These are phyloP conservation scores for Acropternis orthonyx DNA, from an alignment of 2,797 vertebrate genomes.

Conservation along the genomic window DNA sequence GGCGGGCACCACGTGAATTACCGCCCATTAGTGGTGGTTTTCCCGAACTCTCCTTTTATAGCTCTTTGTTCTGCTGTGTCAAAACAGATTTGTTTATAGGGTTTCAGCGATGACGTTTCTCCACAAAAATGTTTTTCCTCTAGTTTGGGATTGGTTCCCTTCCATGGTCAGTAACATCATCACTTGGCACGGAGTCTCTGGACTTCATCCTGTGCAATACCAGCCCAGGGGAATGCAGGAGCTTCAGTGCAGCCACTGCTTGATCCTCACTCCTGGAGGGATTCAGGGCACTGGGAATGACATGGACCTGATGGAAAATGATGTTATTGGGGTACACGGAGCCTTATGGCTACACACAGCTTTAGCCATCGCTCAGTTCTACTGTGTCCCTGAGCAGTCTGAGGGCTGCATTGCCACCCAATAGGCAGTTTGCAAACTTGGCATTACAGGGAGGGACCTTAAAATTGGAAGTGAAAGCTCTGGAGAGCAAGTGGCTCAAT, in stretches of 20 bases:
- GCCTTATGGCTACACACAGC: fast-evolving
- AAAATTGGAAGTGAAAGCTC: background rate
- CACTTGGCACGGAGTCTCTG: background rate
- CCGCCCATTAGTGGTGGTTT: background rate
- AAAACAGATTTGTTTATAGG: background rate
- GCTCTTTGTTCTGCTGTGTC: background rate
- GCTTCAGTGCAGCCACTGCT: background rate
- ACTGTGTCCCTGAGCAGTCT: fast-evolving
- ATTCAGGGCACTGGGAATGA: fast-evolving
- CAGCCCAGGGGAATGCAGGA: background rate
- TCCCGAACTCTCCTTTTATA: constrained; percentile 42
- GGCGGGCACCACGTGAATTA: background rate
- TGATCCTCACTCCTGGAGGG: background rate
- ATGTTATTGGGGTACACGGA: fast-evolving
- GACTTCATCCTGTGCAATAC: background rate
- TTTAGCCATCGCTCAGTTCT: fast-evolving
- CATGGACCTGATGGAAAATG: background rate
- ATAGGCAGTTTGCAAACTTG: background rate
- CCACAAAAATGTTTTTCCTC: constrained; percentile 11
- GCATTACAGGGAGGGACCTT: background rate
- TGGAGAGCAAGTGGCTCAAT: background rate
- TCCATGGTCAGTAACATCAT: background rate
- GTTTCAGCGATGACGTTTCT: constrained; percentile 1
- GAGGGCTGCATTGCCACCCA: fast-evolving
- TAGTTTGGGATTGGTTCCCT: background rate